Base-by-base conservation (phyloP, 2,888 invertebrate species). In the Protonemura montana region DNA sequence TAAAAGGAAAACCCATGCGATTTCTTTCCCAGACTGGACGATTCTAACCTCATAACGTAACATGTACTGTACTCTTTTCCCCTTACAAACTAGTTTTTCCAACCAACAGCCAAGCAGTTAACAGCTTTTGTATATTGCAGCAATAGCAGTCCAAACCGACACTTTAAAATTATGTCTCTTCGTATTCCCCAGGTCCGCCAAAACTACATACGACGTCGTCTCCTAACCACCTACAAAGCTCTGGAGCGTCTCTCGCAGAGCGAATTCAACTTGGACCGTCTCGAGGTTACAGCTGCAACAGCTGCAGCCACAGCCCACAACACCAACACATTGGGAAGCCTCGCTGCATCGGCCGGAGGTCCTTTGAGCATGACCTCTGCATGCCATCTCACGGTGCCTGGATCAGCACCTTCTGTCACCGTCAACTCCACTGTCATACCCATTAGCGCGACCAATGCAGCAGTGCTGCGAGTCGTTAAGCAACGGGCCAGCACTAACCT, bases 231-330 rank as follows among this genome's bases (percentile, higher is more conserved):
- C 0, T 97, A 97, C 91, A 93, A 95, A 88, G 97, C 97, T 0
- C 90, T 97, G 86, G 96, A 97, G 90, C 92, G 97, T 80, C 93
- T 97, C 89, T 96, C 96, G 0, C 96, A 96, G 91, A 96, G 96
- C n/a, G 96, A 97, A 90, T 96, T 97, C 91, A 96, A 97, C 90
- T 90, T 97, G 89, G 96, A 96, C 90, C 93, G 94, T 88, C 91
- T 96, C 80, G 95, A 95, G 92, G 95, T 94, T 26, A 92, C 93
- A 0, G 93, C 93, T 6, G 92, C 92, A 0, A 92, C 93, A 0
- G 93, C 93, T 0, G 91, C 92, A 0, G 91, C 91, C 27, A 90
- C 90, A 13, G 89, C 88, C 21, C 87, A 88, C 10, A 89, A 89
- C 85, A 87, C 87, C 21, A 78, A 78, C 78, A 78, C 78, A 7